Evolutionary conservation across 2,113 vertebrate genomes (phyloP).

Genomic region (Pituophis catenifer): DNA sequence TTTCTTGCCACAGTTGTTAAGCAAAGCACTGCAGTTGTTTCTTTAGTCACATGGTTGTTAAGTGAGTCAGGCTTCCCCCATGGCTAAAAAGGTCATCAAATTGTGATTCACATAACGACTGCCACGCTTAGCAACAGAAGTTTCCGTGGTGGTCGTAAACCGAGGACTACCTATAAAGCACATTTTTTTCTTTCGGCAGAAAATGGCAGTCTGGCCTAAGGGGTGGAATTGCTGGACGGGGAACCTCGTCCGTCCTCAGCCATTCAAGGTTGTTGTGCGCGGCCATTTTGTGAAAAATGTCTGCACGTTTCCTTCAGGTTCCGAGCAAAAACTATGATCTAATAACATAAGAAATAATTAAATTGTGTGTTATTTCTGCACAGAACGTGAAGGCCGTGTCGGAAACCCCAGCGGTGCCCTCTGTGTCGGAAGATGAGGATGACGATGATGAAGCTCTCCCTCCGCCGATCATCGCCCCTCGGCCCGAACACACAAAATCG

Average conservation of each 20-base stretch:
- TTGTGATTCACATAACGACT: too few species aligned
- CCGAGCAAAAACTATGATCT: not conserved
- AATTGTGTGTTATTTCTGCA: not conserved
- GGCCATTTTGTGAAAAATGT: not conserved
- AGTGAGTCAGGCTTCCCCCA: not conserved
- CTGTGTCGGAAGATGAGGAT: slow-evolving; percentile 88
- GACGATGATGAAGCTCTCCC: slow-evolving; percentile 88
- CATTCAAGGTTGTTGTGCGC: not conserved
- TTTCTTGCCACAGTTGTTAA: too few species aligned
- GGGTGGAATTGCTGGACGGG: not conserved
- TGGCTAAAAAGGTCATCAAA: too few species aligned
- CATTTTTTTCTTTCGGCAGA: not conserved
- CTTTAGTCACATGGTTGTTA: not conserved
- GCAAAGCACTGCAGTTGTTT: too few species aligned
- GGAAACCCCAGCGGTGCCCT: slow-evolving; percentile 85
- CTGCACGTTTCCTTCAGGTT: not conserved
- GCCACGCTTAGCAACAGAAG: not conserved
- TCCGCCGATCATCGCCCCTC: slow-evolving; percentile 88
- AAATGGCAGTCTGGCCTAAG: not conserved
- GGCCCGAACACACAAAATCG: slow-evolving; percentile 96
- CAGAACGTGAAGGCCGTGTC: slow-evolving; percentile 89
- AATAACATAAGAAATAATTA: not conserved
- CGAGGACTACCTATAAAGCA: not conserved
- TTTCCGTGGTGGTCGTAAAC: too few species aligned
- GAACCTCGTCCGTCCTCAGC: not conserved